Base-by-base conservation (phyloP, 2,888 invertebrate genomes). In the Timandra comae region DNA sequence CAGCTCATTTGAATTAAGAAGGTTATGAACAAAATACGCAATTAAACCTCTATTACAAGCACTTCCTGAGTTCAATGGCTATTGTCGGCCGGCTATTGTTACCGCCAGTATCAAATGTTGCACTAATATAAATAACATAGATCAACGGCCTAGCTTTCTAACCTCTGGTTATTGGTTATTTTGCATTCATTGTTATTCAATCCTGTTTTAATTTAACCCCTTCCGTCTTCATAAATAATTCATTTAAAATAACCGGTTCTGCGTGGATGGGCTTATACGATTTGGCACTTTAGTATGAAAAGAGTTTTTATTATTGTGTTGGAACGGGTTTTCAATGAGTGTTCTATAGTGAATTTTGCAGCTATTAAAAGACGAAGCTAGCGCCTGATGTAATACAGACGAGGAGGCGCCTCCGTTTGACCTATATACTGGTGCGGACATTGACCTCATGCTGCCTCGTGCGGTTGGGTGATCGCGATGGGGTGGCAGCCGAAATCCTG, bases 401-500 rank as follows among this genome's bases (percentile, higher is more conserved):
- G 64, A 60, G 50, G 54, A 70, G 81, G 81, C 81, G 81, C 82
- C 80, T 77, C 65, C 64, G 45, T 61, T 65, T 84, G 82, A 81
- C 84, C 84, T 72, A 85, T 81, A 82, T 82, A 72, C 69, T 63
- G 47, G 52, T 45, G 52, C 68, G 84, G 76, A 65, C 80, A 68
- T 77, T 81, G 78, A 84, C 80, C 78, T 66, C 63, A 52, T 46
- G 62, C 56, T 60, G 60, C 63, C 63, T 68, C 64, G 68, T 63
- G 69, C 52, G 56, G 62, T 49, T 45, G 56, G 51, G 43, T 54
- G 45, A 55, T 50, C 54, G 58, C 63, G 47, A 55, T 55, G 53
- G 64, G 64, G 61, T 57, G 49, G 58, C 51, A 56, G 49, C 52
- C 54, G 52, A 54, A 59, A 59, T 43, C 50, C 57, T 41, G 46